Conservation (phyloP, 2,888 invertebrate species). For the Ecdyonurus torrentis region DNA sequence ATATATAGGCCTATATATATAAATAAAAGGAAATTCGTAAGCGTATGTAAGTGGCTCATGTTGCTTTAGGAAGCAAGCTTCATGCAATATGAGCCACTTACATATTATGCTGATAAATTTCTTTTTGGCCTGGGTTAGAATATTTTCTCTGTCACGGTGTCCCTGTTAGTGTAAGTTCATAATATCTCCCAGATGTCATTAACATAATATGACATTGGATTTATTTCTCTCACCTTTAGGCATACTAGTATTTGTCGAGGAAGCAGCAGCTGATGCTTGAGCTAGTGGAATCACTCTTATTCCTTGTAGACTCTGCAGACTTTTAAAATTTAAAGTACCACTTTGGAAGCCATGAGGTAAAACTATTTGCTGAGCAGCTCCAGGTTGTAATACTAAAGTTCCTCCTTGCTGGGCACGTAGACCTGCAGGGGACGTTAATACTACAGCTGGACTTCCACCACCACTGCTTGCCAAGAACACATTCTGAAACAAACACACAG, state of each 20-base stretch:
- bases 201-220: not conserved
- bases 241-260: not conserved
- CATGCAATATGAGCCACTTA: too few species aligned
- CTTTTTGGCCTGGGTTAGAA: too few species aligned
- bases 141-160: too few species aligned
- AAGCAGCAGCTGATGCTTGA: conserved; percentile 10
- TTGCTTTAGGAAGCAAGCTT: too few species aligned
- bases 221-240: not conserved
- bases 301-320: conserved; percentile 33
- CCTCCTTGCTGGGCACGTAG: conserved; percentile 13
- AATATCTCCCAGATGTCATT: too few species aligned
- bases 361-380: conserved; percentile 34
- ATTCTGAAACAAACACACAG: conserved; percentile 4
- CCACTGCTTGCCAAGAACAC: not conserved
- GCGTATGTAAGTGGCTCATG: too few species aligned
- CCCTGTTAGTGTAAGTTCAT: too few species aligned
- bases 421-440: conserved; percentile 14
- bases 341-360: conserved; percentile 43
- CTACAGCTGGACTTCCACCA: conserved; percentile 15
- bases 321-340: conserved; percentile 40
- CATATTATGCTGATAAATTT: too few species aligned
- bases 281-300: conserved; percentile 38
- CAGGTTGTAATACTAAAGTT: conserved; percentile 19
- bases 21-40: too few species aligned
- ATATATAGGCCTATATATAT: too few species aligned